Percentiles rank a stretch among this genome's conserved stretches.
Conservation (phyloP, 2,797 vertebrate genomes). For the Propithecus deckenii region DNA sequence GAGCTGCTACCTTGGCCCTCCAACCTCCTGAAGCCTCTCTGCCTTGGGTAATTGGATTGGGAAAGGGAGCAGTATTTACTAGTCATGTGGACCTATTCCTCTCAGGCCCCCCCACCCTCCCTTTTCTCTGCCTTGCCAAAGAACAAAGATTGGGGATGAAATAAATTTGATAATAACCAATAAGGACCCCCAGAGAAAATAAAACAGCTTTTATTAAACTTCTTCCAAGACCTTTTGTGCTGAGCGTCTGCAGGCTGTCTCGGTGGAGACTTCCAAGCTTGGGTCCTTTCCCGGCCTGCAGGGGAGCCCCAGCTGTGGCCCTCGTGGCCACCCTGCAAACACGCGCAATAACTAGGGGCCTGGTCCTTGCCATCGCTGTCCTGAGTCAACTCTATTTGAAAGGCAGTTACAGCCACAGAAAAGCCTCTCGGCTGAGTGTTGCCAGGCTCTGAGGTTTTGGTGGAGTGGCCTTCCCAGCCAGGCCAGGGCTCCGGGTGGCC, state of each 20-base stretch:
- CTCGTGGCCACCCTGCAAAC: slow-evolving; percentile 74
- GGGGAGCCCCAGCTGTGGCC: neutral
- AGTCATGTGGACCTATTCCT: neutral
- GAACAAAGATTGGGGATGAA: slow-evolving; percentile 87
- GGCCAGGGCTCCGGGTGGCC: slow-evolving; percentile 89
- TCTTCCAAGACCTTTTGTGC: slow-evolving; percentile 86
- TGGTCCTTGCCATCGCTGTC: slow-evolving; percentile 80
- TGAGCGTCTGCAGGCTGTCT: slow-evolving; percentile 64
- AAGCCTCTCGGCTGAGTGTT: slow-evolving; percentile 53
- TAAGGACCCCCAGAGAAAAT: slow-evolving; percentile 87
- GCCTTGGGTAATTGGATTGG: slow-evolving; percentile 61
- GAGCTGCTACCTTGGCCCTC: neutral
- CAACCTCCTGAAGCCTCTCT: neutral
- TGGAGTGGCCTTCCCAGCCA: slow-evolving; percentile 75
- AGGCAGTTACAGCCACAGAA: slow-evolving; percentile 80
- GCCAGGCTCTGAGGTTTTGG: neutral
- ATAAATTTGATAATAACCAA: slow-evolving; percentile 87
- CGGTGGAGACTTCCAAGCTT: slow-evolving; percentile 43
- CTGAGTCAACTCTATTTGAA: slow-evolving; percentile 83
- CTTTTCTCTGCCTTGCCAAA: slow-evolving; percentile 82
- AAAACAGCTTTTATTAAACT: slow-evolving; percentile 88
- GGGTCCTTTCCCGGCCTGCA: slow-evolving; percentile 73
- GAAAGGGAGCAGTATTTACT: slow-evolving; percentile 65
- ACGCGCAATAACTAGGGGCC: slow-evolving; percentile 78
- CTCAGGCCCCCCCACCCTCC: neutral